Base-by-base conservation (phyloP, 2,888 invertebrate species). In the Lottia scabra region DNA sequence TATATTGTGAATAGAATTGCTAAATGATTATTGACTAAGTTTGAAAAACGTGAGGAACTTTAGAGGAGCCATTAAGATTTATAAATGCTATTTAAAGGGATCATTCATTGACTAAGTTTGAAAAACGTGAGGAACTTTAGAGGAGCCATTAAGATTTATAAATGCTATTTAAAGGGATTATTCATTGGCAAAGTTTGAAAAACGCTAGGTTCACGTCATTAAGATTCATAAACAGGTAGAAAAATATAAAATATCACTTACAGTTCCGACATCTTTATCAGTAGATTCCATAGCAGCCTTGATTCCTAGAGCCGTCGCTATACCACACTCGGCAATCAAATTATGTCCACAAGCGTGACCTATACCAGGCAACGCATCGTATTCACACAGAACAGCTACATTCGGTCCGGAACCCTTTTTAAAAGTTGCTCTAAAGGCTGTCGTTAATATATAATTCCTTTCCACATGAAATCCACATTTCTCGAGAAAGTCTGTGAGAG, bases 261-360 rank as follows among this genome's bases (percentile, higher is more conserved):
- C 81, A 78, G 79, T 77, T 56, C 83, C 78, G n/a, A 79, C 6
- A 19, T 78, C 74, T 73, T 75, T 74, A 26, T 65, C 76, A 30
- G 75, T 73, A 16, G 73, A 71, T 30, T 83, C 75, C 63, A 88
- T 71, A 4, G 84, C 85, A 10, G 83, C 81, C 70, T 84, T 84
- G 15, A 87, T 71, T 3, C 83, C 88, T 1, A 89, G 63, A 0
- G 83, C 84, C 2, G 88, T 83, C 4, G 85, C 87, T n/a, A 89
- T 71, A 3, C 88, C 88, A 2, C 84, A 81, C 68, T 86, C 87
- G 2, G 88, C 85, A 19, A 87, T 87, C 43, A 89, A 77, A 70
- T 89, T 89, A 75, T 89, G 89, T 19, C 89, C 89, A 76, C 89
- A 89, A 0, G 88, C 89, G 77, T 89, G 89, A 1, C 89, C 89